These are phyloP conservation scores for Chloroclystis v-ata DNA, from an alignment of 2,888 invertebrate species.

Conservation along the genomic window DNA sequence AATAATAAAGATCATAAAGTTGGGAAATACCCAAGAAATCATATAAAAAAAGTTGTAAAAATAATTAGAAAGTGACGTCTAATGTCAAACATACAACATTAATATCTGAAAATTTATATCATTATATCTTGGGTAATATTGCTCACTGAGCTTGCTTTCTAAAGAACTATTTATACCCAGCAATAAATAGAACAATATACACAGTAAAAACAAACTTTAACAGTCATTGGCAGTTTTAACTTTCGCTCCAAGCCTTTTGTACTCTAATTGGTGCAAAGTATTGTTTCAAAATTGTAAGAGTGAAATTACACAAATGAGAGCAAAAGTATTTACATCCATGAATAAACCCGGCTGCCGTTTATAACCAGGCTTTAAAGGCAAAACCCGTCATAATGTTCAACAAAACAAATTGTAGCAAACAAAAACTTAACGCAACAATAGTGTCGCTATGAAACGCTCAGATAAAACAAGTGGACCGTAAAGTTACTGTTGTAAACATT, in stretches of 20 bases:
- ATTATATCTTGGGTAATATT: no score
- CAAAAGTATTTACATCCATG: slow-evolving; percentile 51
- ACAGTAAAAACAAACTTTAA: no score
- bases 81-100: no score
- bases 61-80: no score
- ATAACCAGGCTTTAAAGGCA: slow-evolving; percentile 44
- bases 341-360: slow-evolving; percentile 32
- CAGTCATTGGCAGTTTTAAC: slow-evolving; percentile 29
- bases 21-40: no score
- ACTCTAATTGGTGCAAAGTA: slow-evolving; percentile 7
- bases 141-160: no score
- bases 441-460: slow-evolving; percentile 56
- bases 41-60: no score
- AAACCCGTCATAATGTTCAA: slow-evolving; percentile 47
- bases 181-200: no score
- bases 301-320: slow-evolving; percentile 50
- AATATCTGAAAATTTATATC: no score
- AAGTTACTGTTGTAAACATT: slow-evolving; percentile 73
- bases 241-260: slow-evolving; percentile 29
- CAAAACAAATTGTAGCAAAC: slow-evolving; percentile 51
- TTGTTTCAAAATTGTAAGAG: slow-evolving; percentile 37
- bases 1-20: no score
- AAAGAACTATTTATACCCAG: no score
- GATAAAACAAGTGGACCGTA: slow-evolving; percentile 70
- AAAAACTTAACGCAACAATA: slow-evolving; percentile 53